Percentiles rank a stretch among this genome's conserved stretches.
phyloP scores from a whole-genome alignment of 2,797 vertebrate species.

The Megaceryle alcyon region DNA sequence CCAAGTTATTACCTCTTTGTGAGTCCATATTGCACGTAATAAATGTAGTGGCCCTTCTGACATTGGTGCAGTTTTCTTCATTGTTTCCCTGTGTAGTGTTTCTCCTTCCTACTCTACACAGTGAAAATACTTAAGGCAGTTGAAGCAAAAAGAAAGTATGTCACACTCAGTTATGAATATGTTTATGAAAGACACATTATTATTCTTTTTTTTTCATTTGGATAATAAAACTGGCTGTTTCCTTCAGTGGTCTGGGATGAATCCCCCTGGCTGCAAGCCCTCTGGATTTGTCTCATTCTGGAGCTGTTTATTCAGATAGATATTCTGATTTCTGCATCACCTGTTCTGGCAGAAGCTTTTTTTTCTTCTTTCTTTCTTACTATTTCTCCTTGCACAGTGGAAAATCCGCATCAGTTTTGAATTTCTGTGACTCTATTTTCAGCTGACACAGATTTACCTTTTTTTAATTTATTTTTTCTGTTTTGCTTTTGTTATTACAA shows the following conservation, averaged over 20 bases:
- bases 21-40: background rate
- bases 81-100: background rate
- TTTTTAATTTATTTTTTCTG: background rate
- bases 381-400: slow-evolving; percentile 26
- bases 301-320: slow-evolving; percentile 47
- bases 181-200: background rate
- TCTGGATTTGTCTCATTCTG: slow-evolving; percentile 22
- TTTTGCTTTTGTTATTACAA: slow-evolving; percentile 8
- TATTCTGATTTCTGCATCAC: slow-evolving; percentile 54
- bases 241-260: background rate
- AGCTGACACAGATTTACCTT: background rate
- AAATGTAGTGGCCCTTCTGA: background rate
- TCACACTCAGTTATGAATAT: background rate
- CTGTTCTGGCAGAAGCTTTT: slow-evolving; percentile 36
- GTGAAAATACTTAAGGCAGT: background rate
- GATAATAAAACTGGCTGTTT: background rate
- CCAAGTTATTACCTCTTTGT: background rate
- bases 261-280: background rate
- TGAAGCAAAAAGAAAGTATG: background rate
- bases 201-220: slow-evolving; percentile 22
- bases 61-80: background rate
- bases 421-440: background rate
- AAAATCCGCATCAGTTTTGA: slow-evolving; percentile 34
- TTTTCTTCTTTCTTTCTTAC: background rate
- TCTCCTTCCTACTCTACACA: background rate